Evolutionary conservation across 1,140 invertebrate species (phyloP).

Genomic region (Pemphigus obesinymphae): DNA sequence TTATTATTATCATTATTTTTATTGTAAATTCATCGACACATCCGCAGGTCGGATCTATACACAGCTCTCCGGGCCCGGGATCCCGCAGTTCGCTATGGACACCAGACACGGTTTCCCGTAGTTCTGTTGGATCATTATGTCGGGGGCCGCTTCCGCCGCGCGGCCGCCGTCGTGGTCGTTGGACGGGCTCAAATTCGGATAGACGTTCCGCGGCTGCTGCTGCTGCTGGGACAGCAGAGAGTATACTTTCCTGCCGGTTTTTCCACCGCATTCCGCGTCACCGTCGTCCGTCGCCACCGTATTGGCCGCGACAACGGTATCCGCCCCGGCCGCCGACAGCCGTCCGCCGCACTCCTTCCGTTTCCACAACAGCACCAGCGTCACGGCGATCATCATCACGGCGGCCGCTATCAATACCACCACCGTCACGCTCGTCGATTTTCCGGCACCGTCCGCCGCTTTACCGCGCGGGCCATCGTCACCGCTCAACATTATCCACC

Average conservation of each 20-base stretch:
- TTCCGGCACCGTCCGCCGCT: background rate
- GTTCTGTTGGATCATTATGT: conserved; percentile 7
- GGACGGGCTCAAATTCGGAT: background rate
- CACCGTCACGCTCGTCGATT: background rate
- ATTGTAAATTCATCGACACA: too few species aligned
- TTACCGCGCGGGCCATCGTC: background rate
- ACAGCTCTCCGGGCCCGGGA: conserved; percentile 19
- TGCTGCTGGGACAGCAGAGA: background rate
- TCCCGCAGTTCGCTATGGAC: background rate
- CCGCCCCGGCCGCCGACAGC: background rate
- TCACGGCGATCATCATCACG: background rate
- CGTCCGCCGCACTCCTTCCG: too few species aligned
- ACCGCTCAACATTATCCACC: conserved; percentile 13
- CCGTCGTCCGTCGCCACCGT: background rate
- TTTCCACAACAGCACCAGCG: background rate
- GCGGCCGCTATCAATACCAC: background rate
- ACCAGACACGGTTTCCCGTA: background rate
- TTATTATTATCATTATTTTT: too few species aligned
- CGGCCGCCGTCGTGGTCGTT: background rate
- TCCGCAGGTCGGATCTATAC: background rate
- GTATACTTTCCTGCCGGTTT: background rate
- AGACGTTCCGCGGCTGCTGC: background rate
- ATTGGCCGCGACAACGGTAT: background rate
- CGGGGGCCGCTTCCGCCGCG: background rate
- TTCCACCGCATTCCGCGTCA: background rate